phyloP scores from a whole-genome alignment of 2,888 invertebrate species.

The Asteroscopus sphinx region DNA sequence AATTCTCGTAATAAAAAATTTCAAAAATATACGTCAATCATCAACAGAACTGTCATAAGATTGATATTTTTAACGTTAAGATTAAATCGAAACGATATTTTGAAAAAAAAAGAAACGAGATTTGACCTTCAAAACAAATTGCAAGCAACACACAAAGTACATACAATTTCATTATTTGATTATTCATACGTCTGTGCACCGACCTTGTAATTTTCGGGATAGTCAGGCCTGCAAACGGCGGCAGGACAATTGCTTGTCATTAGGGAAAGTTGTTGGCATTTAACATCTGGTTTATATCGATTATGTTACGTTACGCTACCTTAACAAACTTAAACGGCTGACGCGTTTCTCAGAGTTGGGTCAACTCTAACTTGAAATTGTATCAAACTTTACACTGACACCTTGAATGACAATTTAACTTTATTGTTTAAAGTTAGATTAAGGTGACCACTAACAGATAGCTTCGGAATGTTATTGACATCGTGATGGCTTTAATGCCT shows the following conservation, averaged over 20 bases:
- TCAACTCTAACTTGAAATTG: conserved; percentile 19
- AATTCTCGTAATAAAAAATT: too few relatives aligned
- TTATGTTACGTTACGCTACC: conserved; percentile 3
- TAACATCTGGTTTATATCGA: conserved; percentile 9
- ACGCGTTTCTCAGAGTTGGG: conserved; percentile 16
- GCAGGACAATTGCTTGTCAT: not conserved
- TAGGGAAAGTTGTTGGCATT: not conserved
- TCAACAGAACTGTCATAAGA: too few relatives aligned
- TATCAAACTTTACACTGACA: conserved; percentile 29
- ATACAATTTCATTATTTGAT: too few relatives aligned
- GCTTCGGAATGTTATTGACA: conserved; percentile 1
- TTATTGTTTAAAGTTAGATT: conserved; percentile 16
- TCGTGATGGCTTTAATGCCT: not conserved
- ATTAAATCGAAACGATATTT: too few relatives aligned
- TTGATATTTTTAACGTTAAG: too few relatives aligned
- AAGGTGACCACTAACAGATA: conserved; percentile 2
- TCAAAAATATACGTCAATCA: too few relatives aligned
- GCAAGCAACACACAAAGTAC: too few relatives aligned
- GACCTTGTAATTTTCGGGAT: not conserved
- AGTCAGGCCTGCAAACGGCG: not conserved
- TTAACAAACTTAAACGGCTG: conserved; percentile 6
- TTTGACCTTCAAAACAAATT: too few relatives aligned
- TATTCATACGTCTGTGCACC: not conserved
- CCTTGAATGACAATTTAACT: conserved; percentile 38
- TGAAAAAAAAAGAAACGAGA: too few relatives aligned